phyloP scores from a whole-genome alignment of 1,140 invertebrate species.

The Pachyrhynchus sulphureomaculatus region DNA sequence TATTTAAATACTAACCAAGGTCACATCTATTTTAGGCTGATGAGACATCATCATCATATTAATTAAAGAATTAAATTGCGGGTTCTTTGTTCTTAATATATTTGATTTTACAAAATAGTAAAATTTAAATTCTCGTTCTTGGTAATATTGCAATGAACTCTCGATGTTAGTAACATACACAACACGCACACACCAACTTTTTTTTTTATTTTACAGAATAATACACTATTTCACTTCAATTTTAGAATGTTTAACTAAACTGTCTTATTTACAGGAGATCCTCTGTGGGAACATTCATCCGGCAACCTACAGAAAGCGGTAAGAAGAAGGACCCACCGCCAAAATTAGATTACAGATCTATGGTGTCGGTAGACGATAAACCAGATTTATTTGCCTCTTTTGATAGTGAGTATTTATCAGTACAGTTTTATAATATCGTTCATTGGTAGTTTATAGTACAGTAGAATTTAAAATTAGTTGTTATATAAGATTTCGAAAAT shows the following conservation, averaged over 20 bases:
- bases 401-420: conserved; percentile 75
- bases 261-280: conserved; percentile 63
- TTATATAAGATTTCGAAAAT: too few species aligned
- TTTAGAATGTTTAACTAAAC: background rate
- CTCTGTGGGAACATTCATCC: conserved; percentile 77
- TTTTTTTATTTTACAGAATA: background rate
- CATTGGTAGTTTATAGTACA: too few species aligned
- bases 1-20: too few species aligned
- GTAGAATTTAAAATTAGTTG: too few species aligned
- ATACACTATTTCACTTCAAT: background rate
- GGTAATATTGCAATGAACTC: too few species aligned
- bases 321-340: conserved; percentile 61
- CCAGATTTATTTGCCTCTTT: conserved; percentile 91
- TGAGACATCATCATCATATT: too few species aligned
- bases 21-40: too few species aligned
- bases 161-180: background rate
- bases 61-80: too few species aligned
- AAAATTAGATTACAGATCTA: conserved; percentile 83
- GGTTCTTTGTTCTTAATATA: too few species aligned
- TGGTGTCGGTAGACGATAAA: conserved; percentile 93
- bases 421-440: too few species aligned
- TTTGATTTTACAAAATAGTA: too few species aligned
- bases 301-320: conserved; percentile 60
- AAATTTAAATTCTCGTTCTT: too few species aligned
- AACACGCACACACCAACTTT: conserved; percentile 9